phyloP scores from a whole-genome alignment of 2,888 invertebrate species.

The Aleiodes leptofemur region DNA sequence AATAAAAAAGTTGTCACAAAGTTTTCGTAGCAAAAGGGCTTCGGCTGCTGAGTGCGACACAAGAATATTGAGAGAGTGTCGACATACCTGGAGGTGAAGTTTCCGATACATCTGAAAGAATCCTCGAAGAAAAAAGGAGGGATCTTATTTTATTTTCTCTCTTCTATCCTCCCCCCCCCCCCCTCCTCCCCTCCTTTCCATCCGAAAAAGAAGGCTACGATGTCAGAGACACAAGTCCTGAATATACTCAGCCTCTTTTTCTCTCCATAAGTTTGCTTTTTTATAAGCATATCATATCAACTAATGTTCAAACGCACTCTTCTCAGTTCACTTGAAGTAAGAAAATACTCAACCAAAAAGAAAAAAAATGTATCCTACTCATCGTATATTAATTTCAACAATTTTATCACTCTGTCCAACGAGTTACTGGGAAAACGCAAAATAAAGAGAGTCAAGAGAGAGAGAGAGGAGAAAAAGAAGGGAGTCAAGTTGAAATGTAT shows the following conservation, averaged over 20 bases:
- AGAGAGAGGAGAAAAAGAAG: slow-evolving; percentile 1
- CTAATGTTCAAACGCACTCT: slow-evolving; percentile 41
- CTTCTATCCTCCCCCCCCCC: neutral
- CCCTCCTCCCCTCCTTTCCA: neutral
- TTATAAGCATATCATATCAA: slow-evolving; percentile 40
- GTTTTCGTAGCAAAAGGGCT: slow-evolving; percentile 42
- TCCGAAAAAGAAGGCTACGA: slow-evolving; percentile 13
- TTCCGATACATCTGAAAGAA: slow-evolving; percentile 36
- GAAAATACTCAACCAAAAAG: neutral
- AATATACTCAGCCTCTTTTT: neutral
- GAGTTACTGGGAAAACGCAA: slow-evolving; percentile 7
- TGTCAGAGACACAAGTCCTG: neutral
- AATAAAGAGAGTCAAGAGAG: neutral
- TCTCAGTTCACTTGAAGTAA: neutral
- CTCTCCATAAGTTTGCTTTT: slow-evolving; percentile 33
- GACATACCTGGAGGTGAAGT: slow-evolving; percentile 26
- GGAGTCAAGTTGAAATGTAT: neutral
- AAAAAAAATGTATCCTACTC: neutral
- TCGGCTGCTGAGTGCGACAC: slow-evolving; percentile 48
- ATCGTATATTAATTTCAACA: slow-evolving; percentile 19
- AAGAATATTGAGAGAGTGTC: slow-evolving; percentile 51
- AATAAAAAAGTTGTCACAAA: slow-evolving; percentile 47
- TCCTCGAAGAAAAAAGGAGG: slow-evolving; percentile 11
- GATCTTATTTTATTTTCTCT: slow-evolving; percentile 6
- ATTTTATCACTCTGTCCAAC: slow-evolving; percentile 10